phyloP scores from a whole-genome alignment of 1,140 invertebrate species.

The Anoplophora glabripennis region DNA sequence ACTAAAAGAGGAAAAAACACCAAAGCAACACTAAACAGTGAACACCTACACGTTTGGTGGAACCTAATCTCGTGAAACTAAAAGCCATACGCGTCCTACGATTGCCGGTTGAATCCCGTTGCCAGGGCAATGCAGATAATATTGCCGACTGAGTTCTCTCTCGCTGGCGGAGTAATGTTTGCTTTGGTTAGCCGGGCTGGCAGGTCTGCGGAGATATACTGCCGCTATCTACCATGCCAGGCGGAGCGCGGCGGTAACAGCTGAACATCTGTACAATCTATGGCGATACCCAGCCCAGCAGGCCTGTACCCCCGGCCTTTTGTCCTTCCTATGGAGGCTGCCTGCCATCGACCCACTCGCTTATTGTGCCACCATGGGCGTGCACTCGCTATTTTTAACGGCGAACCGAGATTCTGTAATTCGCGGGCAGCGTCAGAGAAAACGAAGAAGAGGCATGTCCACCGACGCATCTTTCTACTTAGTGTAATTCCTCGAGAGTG shows the following conservation, averaged over 20 bases:
- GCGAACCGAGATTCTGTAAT: no score
- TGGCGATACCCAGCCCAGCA: conserved; percentile 13
- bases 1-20: conserved; percentile 1
- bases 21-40: background rate
- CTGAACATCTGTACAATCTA: conserved; percentile 17
- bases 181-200: conserved; percentile 7
- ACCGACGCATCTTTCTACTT: no score
- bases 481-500: no score
- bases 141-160: conserved; percentile 3
- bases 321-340: conserved; percentile 7
- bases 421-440: no score
- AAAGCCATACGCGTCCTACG: background rate
- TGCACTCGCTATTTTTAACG: no score
- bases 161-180: conserved; percentile 1
- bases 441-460: no score
- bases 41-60: no score
- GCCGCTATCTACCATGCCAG: conserved; percentile 2
- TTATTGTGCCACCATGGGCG: background rate
- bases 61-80: conserved; percentile 3
- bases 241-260: background rate
- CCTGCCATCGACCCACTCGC: conserved; percentile 15
- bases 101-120: conserved; percentile 1
- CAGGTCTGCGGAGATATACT: conserved; percentile 1
- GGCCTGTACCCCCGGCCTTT: conserved; percentile 9
- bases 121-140: conserved; percentile 7